Evolutionary conservation across 2,888 invertebrate genomes (phyloP).

Genomic region (Campoplex capitator): DNA sequence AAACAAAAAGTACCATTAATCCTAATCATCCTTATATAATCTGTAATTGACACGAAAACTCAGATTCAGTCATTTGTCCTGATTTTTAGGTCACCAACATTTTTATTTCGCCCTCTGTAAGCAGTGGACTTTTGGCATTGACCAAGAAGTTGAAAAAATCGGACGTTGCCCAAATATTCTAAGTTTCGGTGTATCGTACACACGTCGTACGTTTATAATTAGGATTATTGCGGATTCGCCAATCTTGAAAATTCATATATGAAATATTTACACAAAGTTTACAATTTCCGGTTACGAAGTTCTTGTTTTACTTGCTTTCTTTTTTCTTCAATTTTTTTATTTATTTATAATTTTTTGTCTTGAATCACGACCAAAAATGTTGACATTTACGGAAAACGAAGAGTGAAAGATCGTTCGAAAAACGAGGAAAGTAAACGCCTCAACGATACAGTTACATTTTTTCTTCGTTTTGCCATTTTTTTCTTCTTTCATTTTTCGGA

Average conservation of each 20-base stretch:
- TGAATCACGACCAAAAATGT: conserved; percentile 1
- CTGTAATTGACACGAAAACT: conserved; percentile 30
- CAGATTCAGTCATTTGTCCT: not conserved
- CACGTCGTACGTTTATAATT: conserved; percentile 25
- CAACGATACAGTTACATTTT: conserved; percentile 31
- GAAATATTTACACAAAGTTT: conserved; percentile 70
- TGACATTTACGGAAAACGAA: conserved; percentile 2
- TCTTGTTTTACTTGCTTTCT: conserved; percentile 10
- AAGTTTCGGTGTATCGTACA: conserved; percentile 3
- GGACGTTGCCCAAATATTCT: not conserved
- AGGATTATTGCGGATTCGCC: conserved; percentile 48
- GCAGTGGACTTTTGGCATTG: not conserved
- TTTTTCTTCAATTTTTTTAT: not conserved
- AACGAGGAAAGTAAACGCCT: not conserved
- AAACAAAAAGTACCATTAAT: not conserved
- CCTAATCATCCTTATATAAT: conserved; percentile 5
- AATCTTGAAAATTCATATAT: conserved; percentile 55
- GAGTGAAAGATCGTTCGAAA: conserved; percentile 23
- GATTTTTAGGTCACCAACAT: not conserved
- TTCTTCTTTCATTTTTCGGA: not conserved
- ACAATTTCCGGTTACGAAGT: conserved; percentile 61
- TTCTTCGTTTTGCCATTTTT: not conserved
- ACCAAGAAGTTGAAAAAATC: conserved; percentile 10
- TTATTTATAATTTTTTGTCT: not conserved
- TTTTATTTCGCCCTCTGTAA: not conserved